Evolutionary conservation across 2,113 vertebrate genomes (phyloP).

Genomic region (Synodontis membranacea): DNA sequence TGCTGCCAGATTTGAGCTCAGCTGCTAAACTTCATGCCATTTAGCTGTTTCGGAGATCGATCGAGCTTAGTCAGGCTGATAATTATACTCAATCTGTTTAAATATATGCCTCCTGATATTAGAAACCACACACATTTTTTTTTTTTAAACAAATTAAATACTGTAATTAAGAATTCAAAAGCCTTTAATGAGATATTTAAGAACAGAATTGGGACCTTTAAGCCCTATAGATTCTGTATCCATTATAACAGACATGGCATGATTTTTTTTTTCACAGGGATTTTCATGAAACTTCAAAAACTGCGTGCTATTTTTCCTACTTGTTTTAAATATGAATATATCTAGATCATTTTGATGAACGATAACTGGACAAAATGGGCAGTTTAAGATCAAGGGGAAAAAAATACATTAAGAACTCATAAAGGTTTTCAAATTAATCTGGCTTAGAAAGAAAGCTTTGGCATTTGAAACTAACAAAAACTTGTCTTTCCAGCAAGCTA

Average conservation of each 20-base stretch:
- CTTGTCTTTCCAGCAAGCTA: too few species aligned
- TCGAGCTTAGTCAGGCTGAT: conserved; percentile 54
- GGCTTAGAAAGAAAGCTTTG: too few species aligned
- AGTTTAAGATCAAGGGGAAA: too few species aligned
- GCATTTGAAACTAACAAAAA: too few species aligned
- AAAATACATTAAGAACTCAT: too few species aligned
- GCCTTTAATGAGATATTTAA: conserved; percentile 15
- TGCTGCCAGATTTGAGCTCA: conserved; percentile 67
- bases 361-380: neutral
- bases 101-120: neutral
- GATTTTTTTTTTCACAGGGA: conserved; percentile 8
- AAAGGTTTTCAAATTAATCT: too few species aligned
- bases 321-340: neutral
- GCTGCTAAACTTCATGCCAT: conserved; percentile 68
- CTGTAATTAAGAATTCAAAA: neutral
- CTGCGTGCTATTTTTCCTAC: neutral
- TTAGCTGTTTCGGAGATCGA: conserved; percentile 63
- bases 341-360: neutral
- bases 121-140: neutral
- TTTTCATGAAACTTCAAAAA: neutral
- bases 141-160: neutral
- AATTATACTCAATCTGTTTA: conserved; percentile 15
- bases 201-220: neutral
- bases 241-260: neutral
- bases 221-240: neutral